Evolutionary conservation across 2,888 invertebrate genomes (phyloP), one percentile per base, ranked within the genome.

Genomic region (Amaurobius ferox): DNA sequence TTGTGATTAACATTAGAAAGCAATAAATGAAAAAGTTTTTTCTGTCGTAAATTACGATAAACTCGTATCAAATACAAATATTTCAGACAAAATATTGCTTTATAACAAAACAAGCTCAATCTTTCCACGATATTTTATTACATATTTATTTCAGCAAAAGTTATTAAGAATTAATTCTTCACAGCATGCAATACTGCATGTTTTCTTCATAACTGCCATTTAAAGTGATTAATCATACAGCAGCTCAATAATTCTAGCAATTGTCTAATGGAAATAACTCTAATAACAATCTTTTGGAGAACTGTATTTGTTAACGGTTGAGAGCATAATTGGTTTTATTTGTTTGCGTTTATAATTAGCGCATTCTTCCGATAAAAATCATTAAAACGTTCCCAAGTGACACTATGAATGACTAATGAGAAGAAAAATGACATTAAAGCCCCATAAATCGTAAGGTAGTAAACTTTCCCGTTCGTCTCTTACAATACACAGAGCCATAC

Each of bases 261-360:
- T 55, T 55, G 19, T 23, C 55, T 23, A 55, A 55, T 11, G n/a
- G 55, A 55, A 55, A 55, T 19, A 55, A 23, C 55, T 23, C 55
- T 5, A 23, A 55, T n/a, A n/a, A n/a, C n/a, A 9, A 44, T 2
- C 55, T 55, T 55, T 23, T 55, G 55, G 23, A 55, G 55, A 55
- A 55, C 19, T 23, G 55, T 55, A 55, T 55, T 55, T 55, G 55
- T 55, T 55, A 55, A 23, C 55, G 55, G 55, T 23, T 23, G 55
- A 55, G 23, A 5, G 23, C 19, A 23, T 55, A 55, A 55, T 55
- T 55, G 23, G 55, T 55, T 55, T 55, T 23, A 55, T 55, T 55
- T 55, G 55, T 55, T 23, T 55, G 55, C 55, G 23, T 55, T 55
- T 23, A 55, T 55, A 55, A 55, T 55, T 55, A 55, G 23, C 55